A percentile compares a stretch with the other conserved stretches of the same genome.
Conservation (phyloP, 2,888 invertebrate species). For the Limenitis camilla region DNA sequence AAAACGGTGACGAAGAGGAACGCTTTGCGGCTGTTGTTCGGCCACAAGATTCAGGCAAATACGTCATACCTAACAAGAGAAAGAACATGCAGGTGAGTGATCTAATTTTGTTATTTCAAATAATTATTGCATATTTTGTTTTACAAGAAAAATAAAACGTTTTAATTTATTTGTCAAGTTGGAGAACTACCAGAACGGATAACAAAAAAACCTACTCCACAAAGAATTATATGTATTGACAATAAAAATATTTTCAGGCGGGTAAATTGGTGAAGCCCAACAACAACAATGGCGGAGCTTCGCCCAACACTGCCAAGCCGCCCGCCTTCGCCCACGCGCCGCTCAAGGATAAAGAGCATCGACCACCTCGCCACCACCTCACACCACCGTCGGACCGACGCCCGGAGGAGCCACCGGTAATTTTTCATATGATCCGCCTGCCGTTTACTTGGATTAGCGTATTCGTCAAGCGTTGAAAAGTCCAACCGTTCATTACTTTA, state of each 20-base stretch:
- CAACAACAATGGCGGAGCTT: constrained; percentile 39
- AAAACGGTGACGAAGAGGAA: constrained; percentile 95
- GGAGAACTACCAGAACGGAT: too few relatives aligned
- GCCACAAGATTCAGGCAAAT: constrained; percentile 77
- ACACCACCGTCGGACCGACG: constrained; percentile 38
- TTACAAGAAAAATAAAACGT: too few relatives aligned
- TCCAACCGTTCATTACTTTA: too few relatives aligned
- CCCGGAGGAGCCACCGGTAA: constrained; percentile 20
- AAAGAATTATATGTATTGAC: neutral
- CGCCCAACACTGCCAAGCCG: constrained; percentile 23
- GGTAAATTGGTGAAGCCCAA: constrained; percentile 39
- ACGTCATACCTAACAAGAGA: constrained; percentile 86
- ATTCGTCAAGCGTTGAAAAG: too few relatives aligned
- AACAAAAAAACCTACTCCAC: too few relatives aligned
- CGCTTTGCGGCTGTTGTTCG: constrained; percentile 89
- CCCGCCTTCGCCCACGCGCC: constrained; percentile 23
- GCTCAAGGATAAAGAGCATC: constrained; percentile 41
- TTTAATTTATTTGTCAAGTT: too few relatives aligned
- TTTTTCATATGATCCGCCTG: neutral
- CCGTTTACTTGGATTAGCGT: too few relatives aligned
- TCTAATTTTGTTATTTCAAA: neutral
- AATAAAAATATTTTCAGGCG: constrained; percentile 4
- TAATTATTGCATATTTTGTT: too few relatives aligned
- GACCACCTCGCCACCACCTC: constrained; percentile 40
- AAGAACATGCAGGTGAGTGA: constrained; percentile 73